Evolutionary conservation across 2,888 invertebrate genomes (phyloP).

Genomic region (Limnephilus rhombicus): DNA sequence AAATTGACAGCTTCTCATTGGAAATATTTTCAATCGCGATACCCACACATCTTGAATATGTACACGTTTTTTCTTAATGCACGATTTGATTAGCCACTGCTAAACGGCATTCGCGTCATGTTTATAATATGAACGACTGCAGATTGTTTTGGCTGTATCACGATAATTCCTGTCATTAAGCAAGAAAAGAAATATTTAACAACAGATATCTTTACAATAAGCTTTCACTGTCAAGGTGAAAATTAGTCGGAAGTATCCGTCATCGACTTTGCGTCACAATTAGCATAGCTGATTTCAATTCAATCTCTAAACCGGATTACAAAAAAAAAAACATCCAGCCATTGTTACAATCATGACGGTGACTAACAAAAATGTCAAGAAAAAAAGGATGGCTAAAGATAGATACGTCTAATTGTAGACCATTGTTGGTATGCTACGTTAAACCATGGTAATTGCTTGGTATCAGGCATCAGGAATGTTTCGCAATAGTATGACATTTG

Average conservation of each 20-base stretch:
- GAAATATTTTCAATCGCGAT: not conserved
- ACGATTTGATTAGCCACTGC: not conserved
- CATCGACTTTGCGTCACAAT: not conserved
- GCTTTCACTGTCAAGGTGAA: slow-evolving; percentile 36
- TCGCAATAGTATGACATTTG: slow-evolving; percentile 58
- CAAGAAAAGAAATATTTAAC: not conserved
- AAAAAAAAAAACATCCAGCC: not conserved
- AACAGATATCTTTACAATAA: not conserved
- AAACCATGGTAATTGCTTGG: not conserved
- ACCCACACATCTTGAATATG: not conserved
- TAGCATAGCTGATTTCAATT: slow-evolving; percentile 4
- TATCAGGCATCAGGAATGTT: slow-evolving; percentile 48
- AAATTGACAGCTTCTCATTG: not conserved
- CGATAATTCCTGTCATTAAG: not conserved
- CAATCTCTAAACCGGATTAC: slow-evolving; percentile 11
- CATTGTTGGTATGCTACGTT: not conserved
- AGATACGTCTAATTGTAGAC: slow-evolving; percentile 12
- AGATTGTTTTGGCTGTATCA: not conserved
- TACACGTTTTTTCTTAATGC: not conserved
- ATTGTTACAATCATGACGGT: slow-evolving; percentile 14
- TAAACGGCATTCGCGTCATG: not conserved
- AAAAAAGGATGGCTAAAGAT: not conserved
- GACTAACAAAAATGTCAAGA: not conserved
- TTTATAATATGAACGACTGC: not conserved
- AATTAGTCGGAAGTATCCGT: slow-evolving; percentile 7